phyloP scores from a whole-genome alignment of 2,888 invertebrate genomes.

The Magallana nippona region DNA sequence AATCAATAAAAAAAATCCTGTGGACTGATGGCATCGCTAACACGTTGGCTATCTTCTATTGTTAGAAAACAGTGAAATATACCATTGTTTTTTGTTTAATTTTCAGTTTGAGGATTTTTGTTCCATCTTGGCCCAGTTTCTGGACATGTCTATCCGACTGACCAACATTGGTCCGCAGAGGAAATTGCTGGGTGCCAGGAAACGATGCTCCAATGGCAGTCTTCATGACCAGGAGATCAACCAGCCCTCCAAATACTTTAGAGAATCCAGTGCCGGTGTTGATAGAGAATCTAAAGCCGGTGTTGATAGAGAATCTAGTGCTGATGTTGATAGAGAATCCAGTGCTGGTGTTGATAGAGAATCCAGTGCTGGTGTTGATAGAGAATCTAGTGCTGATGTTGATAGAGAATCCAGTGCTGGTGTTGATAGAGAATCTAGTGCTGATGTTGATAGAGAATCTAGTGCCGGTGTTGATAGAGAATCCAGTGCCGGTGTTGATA shows the following conservation, averaged over 20 bases:
- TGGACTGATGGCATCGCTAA: too few species aligned
- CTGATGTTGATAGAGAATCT: background rate
- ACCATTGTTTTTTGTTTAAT: too few species aligned
- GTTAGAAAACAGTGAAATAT: too few species aligned
- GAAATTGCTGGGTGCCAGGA: conserved; percentile 14
- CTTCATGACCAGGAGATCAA: background rate
- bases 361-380: background rate
- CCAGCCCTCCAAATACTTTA: background rate
- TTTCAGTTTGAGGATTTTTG: too few species aligned
- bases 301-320: background rate
- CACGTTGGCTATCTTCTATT: too few species aligned
- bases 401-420: too few species aligned
- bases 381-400: too few species aligned
- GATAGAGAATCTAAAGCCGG: background rate
- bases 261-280: background rate
- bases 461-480: background rate
- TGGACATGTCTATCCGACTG: background rate
- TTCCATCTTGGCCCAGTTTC: background rate
- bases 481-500: background rate
- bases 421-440: background rate
- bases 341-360: background rate
- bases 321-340: background rate
- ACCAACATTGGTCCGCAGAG: background rate
- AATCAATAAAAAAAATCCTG: too few species aligned
- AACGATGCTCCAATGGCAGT: background rate